These are phyloP conservation scores for Hirtodrosophila histrioides DNA, from an alignment of 2,888 invertebrate species.

Conservation along the genomic window DNA sequence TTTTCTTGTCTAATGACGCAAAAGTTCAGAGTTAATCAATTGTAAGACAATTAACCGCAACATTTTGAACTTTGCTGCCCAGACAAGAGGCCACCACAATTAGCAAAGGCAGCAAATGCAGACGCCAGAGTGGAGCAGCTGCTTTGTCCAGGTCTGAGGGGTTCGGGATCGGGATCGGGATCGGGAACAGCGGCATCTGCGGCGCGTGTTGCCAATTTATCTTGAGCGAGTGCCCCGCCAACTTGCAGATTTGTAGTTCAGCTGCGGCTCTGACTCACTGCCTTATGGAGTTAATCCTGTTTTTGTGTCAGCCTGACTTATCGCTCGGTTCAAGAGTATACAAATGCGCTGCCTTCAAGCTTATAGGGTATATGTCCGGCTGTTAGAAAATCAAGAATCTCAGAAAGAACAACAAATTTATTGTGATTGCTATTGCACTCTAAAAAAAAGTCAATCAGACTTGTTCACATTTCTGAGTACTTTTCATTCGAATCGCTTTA, in stretches of 20 bases:
- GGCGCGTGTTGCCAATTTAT: conserved; percentile 78
- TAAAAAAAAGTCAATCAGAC: no score
- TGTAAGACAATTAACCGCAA: conserved; percentile 59
- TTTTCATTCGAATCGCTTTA: no score
- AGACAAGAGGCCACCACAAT: conserved; percentile 52
- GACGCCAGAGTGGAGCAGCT: conserved; percentile 33
- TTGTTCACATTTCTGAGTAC: no score
- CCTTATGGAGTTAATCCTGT: conserved; percentile 62
- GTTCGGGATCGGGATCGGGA: conserved; percentile 1
- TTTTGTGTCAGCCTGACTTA: conserved; percentile 50
- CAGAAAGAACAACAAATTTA: background rate
- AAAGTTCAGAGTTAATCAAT: conserved; percentile 63
- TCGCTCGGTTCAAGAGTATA: conserved; percentile 16
- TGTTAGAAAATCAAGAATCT: conserved; percentile 1
- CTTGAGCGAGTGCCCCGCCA: conserved; percentile 53
- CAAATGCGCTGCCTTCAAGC: conserved; percentile 12
- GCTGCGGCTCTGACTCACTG: conserved; percentile 60
- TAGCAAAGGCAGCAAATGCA: conserved; percentile 45
- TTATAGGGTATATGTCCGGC: conserved; percentile 6
- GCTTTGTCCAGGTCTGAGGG: background rate
- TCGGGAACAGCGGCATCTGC: conserved; percentile 40
- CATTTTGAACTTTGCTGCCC: conserved; percentile 46
- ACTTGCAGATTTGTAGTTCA: conserved; percentile 58
- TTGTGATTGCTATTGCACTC: no score
- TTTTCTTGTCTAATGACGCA: conserved; percentile 39